Conservation (phyloP, 1,140 invertebrate genomes). For the Cyclina sinensis region DNA sequence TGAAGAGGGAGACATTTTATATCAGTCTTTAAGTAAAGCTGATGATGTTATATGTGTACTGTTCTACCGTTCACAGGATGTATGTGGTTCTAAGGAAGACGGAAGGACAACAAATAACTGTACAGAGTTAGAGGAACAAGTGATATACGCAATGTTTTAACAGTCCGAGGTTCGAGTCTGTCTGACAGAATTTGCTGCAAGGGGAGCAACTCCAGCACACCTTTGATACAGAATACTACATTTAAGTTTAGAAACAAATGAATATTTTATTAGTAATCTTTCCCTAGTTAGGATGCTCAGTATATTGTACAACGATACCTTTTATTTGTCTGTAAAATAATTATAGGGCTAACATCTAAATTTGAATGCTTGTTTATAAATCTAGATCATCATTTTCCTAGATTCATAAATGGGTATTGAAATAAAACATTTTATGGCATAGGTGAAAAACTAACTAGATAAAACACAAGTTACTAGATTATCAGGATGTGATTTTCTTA, state of each 20-base stretch:
- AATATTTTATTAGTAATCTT: neutral
- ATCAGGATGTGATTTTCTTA: too few relatives aligned
- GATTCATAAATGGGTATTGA: too few relatives aligned
- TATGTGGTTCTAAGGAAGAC: neutral
- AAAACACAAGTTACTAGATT: too few relatives aligned
- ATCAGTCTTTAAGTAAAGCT: neutral
- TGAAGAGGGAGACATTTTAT: neutral
- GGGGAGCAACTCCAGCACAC: neutral
- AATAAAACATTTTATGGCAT: too few relatives aligned
- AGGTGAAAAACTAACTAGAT: too few relatives aligned
- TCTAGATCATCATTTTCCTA: too few relatives aligned
- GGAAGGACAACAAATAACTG: neutral
- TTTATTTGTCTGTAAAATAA: neutral
- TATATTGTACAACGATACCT: neutral
- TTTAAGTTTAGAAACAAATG: neutral
- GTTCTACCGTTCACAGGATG: neutral
- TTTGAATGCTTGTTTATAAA: too few relatives aligned
- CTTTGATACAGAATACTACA: neutral
- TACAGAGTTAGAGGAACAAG: neutral
- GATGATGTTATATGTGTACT: neutral
- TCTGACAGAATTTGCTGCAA: constrained; percentile 7
- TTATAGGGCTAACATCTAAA: too few relatives aligned
- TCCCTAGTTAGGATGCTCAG: neutral
- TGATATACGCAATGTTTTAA: neutral
- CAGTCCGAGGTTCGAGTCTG: neutral